Base-by-base conservation (phyloP, 1,140 invertebrate genomes). In the Propsilocerus akamusi region DNA sequence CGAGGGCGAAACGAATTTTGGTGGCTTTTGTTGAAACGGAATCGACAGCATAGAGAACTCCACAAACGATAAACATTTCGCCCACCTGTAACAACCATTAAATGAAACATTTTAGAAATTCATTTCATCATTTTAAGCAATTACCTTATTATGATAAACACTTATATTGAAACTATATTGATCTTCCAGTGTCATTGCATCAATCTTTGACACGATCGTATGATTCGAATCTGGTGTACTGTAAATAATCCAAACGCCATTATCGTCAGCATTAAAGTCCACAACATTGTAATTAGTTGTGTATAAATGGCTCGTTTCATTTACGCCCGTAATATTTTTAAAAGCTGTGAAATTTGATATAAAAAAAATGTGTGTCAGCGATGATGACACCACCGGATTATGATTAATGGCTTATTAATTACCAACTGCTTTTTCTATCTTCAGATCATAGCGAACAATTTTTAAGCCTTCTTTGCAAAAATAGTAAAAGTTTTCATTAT, bases 21-120 rank as follows among this genome's bases (percentile, higher is more conserved):
- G 89, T 88, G 34, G 79, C 79, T 20, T 78, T 68, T 25, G 87
- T 85, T 0, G 77, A 82, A 1, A 82, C 77, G 55, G 83, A 90
- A 59, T 93, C 84, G 3, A 96, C 77, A 1, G 83, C 90, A 62
- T 97, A 97, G 2, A 97, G 67, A 20, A 95, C 86, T 5, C 92
- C 93, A 56, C 90, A 95, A 7, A 89, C 86, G 51, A 97, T 83
- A 59, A 96, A 96, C 83, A 94, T 94, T 67, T 95, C 90, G 0
- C 88, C 89, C 14, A 89, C 78, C 69, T 71, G 48, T 17, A 37
- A 37, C 17, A 14, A 12, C 12, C 20, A 37, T 37, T 37, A 37
- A 37, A 4, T 37, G 20, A 14, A 4, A 7, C 17, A n/a, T n/a
- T n/a, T n/a, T 25, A n/a, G n/a, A 47, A 47, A 47, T 12, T 22